A percentile compares a stretch with the other conserved stretches of the same genome.
Conservation (phyloP, 2,113 vertebrate species). For the Fregata magnificens region DNA sequence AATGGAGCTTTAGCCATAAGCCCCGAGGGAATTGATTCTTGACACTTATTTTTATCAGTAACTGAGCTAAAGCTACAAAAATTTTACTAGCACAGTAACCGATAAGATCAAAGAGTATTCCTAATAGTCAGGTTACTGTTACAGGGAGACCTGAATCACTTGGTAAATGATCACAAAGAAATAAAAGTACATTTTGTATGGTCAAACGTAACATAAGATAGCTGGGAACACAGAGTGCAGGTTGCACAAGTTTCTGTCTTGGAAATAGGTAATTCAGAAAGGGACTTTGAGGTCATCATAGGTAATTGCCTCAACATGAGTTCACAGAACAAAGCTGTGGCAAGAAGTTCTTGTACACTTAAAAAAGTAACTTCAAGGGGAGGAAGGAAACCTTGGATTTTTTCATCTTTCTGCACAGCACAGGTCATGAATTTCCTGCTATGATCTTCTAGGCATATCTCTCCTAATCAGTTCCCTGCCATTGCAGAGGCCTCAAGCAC, state of each 20-base stretch:
- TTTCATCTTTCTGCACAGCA: neutral
- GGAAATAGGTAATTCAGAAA: constrained; percentile 1
- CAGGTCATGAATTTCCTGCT: neutral
- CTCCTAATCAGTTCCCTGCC: neutral
- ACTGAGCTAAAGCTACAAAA: neutral
- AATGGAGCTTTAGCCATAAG: neutral
- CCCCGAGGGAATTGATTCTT: neutral
- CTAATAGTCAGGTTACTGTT: neutral
- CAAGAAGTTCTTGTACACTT: neutral
- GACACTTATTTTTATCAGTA: neutral
- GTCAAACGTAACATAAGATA: neutral
- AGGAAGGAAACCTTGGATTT: neutral
- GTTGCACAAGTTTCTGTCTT: neutral
- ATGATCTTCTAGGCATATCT: neutral
- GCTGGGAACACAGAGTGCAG: neutral
- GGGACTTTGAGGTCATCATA: neutral
- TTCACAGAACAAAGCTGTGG: neutral
- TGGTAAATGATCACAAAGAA: neutral
- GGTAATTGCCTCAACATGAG: neutral
- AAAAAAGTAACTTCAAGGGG: neutral
- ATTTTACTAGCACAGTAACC: neutral
- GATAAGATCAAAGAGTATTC: neutral
- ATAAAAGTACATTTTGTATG: neutral
- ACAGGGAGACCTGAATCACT: neutral
- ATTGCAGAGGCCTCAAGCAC: neutral